phyloP scores from a whole-genome alignment of 1,140 invertebrate genomes.

The Macrostomum lignano region DNA sequence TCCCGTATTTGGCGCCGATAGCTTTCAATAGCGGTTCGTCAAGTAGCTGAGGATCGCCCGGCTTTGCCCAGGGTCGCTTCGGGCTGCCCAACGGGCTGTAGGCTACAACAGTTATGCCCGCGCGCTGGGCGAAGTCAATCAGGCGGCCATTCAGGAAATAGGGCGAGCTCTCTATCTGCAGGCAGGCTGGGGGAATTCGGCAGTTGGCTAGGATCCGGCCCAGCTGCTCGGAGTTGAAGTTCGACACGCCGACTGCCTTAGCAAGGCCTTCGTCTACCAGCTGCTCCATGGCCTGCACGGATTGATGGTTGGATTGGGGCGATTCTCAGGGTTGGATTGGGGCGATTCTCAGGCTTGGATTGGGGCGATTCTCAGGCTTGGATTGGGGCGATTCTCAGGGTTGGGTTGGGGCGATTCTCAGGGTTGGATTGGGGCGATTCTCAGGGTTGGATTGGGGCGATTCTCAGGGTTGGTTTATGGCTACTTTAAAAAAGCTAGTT shows the following conservation, averaged over 20 bases:
- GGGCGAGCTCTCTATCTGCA: conserved; percentile 57
- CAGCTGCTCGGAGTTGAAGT: conserved; percentile 58
- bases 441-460: too few relatives aligned
- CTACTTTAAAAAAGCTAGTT: too few relatives aligned
- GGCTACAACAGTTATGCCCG: conserved; percentile 39
- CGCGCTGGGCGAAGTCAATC: conserved; percentile 36
- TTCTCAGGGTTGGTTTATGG: too few relatives aligned
- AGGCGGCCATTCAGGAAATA: conserved; percentile 48
- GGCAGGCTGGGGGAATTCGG: conserved; percentile 42
- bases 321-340: too few relatives aligned
- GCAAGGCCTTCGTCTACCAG: conserved; percentile 40
- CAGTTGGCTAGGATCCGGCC: conserved; percentile 38
- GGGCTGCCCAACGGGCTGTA: conserved; percentile 51
- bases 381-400: too few relatives aligned
- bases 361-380: too few relatives aligned
- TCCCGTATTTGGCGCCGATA: conserved; percentile 33
- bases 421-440: too few relatives aligned
- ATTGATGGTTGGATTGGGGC: too few relatives aligned
- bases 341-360: too few relatives aligned
- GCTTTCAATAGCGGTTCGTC: conserved; percentile 32
- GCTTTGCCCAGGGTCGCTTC: conserved; percentile 19
- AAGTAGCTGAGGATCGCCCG: conserved; percentile 26
- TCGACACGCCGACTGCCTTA: conserved; percentile 54
- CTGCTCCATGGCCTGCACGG: conserved; percentile 45
- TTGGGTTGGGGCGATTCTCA: too few relatives aligned